Evolutionary conservation across 2,113 vertebrate species (phyloP), one percentile per base, ranked within the genome.

Genomic region (Limanda limanda): DNA sequence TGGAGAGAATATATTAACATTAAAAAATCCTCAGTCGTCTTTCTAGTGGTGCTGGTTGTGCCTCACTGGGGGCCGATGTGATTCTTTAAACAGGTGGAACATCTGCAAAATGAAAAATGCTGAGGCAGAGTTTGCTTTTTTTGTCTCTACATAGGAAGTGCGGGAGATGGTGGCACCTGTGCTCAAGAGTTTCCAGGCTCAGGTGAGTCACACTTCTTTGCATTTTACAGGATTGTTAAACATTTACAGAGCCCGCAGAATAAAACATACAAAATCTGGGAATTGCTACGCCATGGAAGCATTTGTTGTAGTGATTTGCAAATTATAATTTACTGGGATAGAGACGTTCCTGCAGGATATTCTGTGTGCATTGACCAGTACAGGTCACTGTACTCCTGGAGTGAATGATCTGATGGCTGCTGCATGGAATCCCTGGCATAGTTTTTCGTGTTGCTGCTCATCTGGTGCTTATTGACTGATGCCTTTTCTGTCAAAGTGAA

Each of bases 81-180:
- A 51, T 55, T 82, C 66, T 52, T 51, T 61, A 21, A 83, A 75
- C 89, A 89, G 82, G 83, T 85, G 81, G 69, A 81, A 66, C 71
- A 64, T 86, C 66, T 84, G 81, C 77, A 64, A 52, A 72, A 40
- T 68, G n/a, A 56, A 80, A 91, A 82, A 56, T 72, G 87, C 85
- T 90, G 85, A 90, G 66, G 20, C 61, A 25, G 66, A 74, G 72
- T 82, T 75, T 81, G 3, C 63, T 78, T 80, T 79, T 82, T 82
- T 79, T 91, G 47, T 93, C 68, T 93, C 82, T 77, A 3, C 76
- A 64, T 76, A 96, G 96, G 96, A 96, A 84, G 94, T 96, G 81
- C 94, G 95, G 88, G 96, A 96, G 93, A 94, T 97, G 95, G 96
- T 98, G 92, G 93, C 95, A 85, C 95, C 96, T 84, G 94, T 96